Conservation (phyloP, 2,888 invertebrate species). For the Phyllotreta striolata region DNA sequence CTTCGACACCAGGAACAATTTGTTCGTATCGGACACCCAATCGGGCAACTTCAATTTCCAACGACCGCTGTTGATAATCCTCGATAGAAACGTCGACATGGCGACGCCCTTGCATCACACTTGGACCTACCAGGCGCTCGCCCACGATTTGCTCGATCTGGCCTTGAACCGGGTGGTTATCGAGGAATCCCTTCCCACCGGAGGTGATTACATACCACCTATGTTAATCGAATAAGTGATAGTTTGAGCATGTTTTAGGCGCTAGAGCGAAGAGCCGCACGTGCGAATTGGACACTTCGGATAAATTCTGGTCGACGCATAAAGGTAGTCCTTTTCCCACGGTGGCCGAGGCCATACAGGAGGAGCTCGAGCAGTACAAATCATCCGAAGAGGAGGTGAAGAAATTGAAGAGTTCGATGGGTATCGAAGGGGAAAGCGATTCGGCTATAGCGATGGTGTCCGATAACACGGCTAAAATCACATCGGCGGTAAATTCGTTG, state of each 20-base stretch:
- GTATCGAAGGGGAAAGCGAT: constrained; percentile 88
- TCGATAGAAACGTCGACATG: constrained; percentile 95
- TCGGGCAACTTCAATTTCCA: constrained; percentile 85
- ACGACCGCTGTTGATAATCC: constrained; percentile 87
- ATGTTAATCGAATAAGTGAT: constrained; percentile 7
- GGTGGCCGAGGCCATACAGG: constrained; percentile 98
- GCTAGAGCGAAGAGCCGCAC: constrained; percentile 81
- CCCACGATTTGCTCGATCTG: constrained; percentile 94
- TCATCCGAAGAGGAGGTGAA: constrained; percentile 97
- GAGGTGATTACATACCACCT: constrained; percentile 47
- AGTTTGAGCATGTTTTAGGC: constrained; percentile 58
- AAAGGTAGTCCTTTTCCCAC: constrained; percentile 93
- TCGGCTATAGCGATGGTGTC: constrained; percentile 86
- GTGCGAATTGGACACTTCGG: constrained; percentile 89
- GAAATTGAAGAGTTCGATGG: constrained; percentile 92
- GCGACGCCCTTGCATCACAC: constrained; percentile 98
- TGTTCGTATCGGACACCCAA: constrained; percentile 89
- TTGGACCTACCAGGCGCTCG: constrained; percentile 99
- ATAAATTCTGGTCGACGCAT: constrained; percentile 92
- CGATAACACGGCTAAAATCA: constrained; percentile 91
- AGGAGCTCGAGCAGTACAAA: constrained; percentile 92
- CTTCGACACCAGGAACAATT: constrained; percentile 94
- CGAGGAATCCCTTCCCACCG: constrained; percentile 55
- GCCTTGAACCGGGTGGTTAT: constrained; percentile 77
- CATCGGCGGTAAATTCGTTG: constrained; percentile 93